Conservation (phyloP, 1,140 invertebrate genomes). For the Ephestia elutella region DNA sequence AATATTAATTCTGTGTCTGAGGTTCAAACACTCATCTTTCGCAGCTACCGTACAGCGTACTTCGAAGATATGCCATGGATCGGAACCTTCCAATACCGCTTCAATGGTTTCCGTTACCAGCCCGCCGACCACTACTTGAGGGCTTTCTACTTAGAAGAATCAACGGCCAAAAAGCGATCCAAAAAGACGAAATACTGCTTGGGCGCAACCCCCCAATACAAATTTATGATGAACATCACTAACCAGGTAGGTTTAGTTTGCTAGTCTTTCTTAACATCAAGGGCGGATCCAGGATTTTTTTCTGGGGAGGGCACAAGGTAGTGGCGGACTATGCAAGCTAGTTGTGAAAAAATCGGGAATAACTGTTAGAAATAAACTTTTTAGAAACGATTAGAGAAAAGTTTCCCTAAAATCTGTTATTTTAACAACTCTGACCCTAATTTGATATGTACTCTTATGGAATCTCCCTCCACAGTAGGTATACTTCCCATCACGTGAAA, state of each 20-base stretch:
- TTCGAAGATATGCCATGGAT: conserved; percentile 90
- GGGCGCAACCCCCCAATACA: conserved; percentile 83
- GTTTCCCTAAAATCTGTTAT: too few species aligned
- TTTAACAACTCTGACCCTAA: too few species aligned
- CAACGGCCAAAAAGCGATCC: conserved; percentile 43
- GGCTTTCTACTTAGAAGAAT: conserved; percentile 81
- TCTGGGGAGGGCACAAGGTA: too few species aligned
- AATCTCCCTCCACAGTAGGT: too few species aligned
- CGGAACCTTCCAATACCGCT: conserved; percentile 92
- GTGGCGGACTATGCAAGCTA: too few species aligned
- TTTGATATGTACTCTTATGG: too few species aligned
- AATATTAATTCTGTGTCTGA: conserved; percentile 3
- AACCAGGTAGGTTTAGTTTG: conserved; percentile 75
- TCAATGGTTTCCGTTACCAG: conserved; percentile 88
- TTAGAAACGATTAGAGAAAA: too few species aligned
- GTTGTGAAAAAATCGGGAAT: too few species aligned
- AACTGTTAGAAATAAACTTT: too few species aligned
- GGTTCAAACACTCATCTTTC: conserved; percentile 7
- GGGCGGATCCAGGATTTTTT: too few species aligned
- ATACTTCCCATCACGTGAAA: too few species aligned
- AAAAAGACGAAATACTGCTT: conserved; percentile 80
- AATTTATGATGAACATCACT: conserved; percentile 78
- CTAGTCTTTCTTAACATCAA: too few species aligned
- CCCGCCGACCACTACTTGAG: conserved; percentile 95
- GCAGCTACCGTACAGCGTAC: conserved; percentile 82